Conservation (phyloP, 2,888 invertebrate genomes). For the Clepsis dumicolana region DNA sequence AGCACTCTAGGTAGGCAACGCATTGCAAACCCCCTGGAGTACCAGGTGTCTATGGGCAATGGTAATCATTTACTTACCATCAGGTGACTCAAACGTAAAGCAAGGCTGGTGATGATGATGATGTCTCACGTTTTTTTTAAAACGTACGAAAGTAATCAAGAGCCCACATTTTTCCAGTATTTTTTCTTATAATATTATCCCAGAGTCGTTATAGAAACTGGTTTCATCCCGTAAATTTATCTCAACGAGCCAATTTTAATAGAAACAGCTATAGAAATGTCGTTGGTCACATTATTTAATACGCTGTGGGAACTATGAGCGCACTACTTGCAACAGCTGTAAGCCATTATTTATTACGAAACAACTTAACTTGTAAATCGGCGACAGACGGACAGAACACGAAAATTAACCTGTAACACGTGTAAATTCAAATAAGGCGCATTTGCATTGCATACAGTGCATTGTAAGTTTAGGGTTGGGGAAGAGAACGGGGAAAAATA, state of each 20-base stretch:
- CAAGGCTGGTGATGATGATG: too few relatives aligned
- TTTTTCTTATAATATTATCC: not conserved
- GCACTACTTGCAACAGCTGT: not conserved
- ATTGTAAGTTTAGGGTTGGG: conserved; percentile 21
- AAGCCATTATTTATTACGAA: conserved; percentile 33
- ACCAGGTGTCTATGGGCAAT: too few relatives aligned
- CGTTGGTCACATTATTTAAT: not conserved
- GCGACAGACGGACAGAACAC: conserved; percentile 22
- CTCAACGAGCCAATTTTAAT: conserved; percentile 20
- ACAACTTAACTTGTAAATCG: conserved; percentile 23
- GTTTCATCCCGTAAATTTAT: conserved; percentile 10
- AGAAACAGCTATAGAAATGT: conserved; percentile 1
- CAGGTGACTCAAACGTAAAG: too few relatives aligned
- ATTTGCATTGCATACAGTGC: conserved; percentile 36
- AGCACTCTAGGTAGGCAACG: too few relatives aligned
- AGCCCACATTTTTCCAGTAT: not conserved
- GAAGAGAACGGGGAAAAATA: conserved; percentile 4
- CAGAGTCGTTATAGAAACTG: not conserved
- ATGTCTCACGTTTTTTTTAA: not conserved
- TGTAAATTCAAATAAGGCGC: conserved; percentile 39
- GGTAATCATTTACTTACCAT: too few relatives aligned
- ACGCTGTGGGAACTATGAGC: conserved; percentile 26
- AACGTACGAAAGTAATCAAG: not conserved
- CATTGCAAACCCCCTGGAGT: too few relatives aligned
- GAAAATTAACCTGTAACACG: conserved; percentile 41